A percentile compares a stretch with the other conserved stretches of the same genome.
These are phyloP conservation scores for Triplophysa dalaica DNA, from an alignment of 2,113 vertebrate genomes.

Conservation along the genomic window DNA sequence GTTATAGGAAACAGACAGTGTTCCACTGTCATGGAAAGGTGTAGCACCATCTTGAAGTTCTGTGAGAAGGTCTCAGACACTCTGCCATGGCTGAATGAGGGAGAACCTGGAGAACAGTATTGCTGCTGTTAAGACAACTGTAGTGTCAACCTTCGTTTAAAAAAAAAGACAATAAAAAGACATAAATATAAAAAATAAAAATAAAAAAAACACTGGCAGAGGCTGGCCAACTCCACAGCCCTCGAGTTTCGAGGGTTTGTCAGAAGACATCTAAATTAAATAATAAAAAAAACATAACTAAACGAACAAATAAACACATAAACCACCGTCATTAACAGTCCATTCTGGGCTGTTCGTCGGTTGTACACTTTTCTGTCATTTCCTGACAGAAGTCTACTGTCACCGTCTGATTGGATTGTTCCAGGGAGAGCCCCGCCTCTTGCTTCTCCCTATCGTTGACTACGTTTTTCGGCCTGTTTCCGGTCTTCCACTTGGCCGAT, in stretches of 20 bases:
- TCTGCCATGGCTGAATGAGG: conserved; percentile 67
- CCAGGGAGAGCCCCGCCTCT: conserved; percentile 78
- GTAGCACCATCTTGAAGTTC: conserved; percentile 76
- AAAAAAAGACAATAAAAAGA: conserved; percentile 64
- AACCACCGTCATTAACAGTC: conserved; percentile 81
- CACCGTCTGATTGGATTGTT: conserved; percentile 91
- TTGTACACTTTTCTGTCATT: conserved; percentile 99
- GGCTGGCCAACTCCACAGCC: conserved; percentile 81
- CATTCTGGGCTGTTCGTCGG: conserved; percentile 95
- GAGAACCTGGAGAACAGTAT: conserved; percentile 79
- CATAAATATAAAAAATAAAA: conserved; percentile 72
- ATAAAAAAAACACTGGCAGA: conserved; percentile 77
- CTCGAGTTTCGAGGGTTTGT: conserved; percentile 68
- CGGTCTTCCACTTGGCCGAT: conserved; percentile 67
- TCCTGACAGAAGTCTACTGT: conserved; percentile 99
- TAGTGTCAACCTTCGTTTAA: conserved; percentile 76
- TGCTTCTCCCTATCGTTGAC: conserved; percentile 68
- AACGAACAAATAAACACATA: conserved; percentile 48
- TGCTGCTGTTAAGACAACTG: conserved; percentile 85
- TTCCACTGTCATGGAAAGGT: conserved; percentile 71
- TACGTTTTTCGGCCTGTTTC: conserved; percentile 64
- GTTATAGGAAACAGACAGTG: conserved; percentile 80
- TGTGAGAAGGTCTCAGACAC: conserved; percentile 68
- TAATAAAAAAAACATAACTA: conserved; percentile 60
- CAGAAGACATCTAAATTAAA: conserved; percentile 71